Percentiles rank a stretch among this genome's conserved stretches.
These are phyloP conservation scores for Scaptomyza pallida DNA, from an alignment of 1,140 invertebrate genomes.

Conservation along the genomic window DNA sequence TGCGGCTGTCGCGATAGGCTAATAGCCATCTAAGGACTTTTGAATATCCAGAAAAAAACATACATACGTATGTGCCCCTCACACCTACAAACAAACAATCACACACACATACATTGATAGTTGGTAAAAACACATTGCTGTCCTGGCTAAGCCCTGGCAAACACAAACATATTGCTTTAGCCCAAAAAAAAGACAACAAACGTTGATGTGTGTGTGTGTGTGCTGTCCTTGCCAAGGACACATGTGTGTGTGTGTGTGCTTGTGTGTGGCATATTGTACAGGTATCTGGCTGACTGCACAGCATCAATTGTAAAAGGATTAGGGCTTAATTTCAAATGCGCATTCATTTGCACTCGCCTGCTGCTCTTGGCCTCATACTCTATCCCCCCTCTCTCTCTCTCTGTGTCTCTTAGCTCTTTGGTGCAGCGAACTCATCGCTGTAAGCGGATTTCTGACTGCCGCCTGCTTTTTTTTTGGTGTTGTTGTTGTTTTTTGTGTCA, in stretches of 20 bases:
- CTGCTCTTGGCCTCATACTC: background rate
- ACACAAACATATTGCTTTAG: conserved; percentile 71
- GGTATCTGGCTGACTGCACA: conserved; percentile 77
- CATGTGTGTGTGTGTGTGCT: conserved; percentile 4
- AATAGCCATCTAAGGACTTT: background rate
- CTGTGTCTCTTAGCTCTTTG: background rate
- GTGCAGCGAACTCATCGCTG: conserved; percentile 45
- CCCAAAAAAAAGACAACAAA: conserved; percentile 23
- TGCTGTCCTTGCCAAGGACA: conserved; percentile 35
- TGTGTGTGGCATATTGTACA: conserved; percentile 43
- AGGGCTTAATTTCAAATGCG: conserved; percentile 80
- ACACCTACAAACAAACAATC: conserved; percentile 2
- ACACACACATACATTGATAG: background rate
- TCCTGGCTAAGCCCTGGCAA: conserved; percentile 44
- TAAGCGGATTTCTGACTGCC: conserved; percentile 76
- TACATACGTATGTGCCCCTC: conserved; percentile 36
- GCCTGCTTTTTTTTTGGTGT: conserved; percentile 52
- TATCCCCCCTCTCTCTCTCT: conserved; percentile 9
- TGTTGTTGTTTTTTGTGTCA: conserved; percentile 52
- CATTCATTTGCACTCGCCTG: conserved; percentile 74
- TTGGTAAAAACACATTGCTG: conserved; percentile 10
- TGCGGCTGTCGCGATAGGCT: conserved; percentile 23
- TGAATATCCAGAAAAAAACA: conserved; percentile 24
- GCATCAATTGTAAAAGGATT: conserved; percentile 82
- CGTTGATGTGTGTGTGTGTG: background rate